Evolutionary conservation across 2,113 vertebrate genomes (phyloP).

Genomic region (Myotis davidii): DNA sequence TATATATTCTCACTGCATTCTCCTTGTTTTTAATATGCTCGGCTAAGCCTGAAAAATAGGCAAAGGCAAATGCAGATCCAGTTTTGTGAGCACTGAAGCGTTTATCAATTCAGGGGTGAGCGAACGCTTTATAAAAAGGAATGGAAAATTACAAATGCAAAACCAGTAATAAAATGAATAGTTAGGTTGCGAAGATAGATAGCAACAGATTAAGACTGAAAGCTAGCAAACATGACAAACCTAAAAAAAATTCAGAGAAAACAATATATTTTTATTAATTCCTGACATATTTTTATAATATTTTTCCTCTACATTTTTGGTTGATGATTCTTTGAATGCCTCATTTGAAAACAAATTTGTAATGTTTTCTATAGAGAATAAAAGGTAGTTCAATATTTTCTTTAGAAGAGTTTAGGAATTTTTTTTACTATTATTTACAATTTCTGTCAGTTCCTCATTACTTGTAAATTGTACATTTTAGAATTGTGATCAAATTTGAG

Average conservation of each 20-base stretch:
- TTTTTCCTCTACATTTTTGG: neutral
- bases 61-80: neutral
- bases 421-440: neutral
- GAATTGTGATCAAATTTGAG: neutral
- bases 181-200: neutral
- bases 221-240: neutral
- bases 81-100: neutral
- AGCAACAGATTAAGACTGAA: neutral
- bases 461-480: neutral
- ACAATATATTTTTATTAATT: neutral
- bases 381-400: neutral
- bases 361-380: neutral
- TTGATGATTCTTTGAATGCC: neutral
- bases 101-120: neutral
- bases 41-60: slow-evolving; percentile 14
- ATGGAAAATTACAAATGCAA: neutral
- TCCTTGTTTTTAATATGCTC: neutral
- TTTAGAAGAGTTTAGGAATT: neutral
- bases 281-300: neutral
- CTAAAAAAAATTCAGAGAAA: neutral
- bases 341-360: neutral
- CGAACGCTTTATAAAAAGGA: neutral
- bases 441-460: neutral
- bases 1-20: neutral
- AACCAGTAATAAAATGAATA: neutral